Percentiles rank a stretch among this genome's conserved stretches.
Conservation (phyloP, 2,797 vertebrate species). For the Pogonophryne albipinna region DNA sequence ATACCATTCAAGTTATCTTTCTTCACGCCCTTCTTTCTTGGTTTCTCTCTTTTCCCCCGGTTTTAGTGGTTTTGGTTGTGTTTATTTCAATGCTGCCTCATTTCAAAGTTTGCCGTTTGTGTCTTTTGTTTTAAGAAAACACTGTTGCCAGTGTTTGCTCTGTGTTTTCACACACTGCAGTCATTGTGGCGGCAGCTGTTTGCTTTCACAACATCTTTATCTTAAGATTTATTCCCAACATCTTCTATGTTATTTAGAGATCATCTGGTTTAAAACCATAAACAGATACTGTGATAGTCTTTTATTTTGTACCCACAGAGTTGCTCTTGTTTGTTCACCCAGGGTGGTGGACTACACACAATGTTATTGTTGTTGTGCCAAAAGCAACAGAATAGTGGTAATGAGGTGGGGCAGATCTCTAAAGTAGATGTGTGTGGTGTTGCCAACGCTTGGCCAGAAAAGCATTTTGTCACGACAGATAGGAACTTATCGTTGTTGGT, state of each 20-base stretch:
- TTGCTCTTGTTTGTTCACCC: conserved; percentile 51
- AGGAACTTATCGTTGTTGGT: conserved; percentile 48
- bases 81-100: conserved; percentile 61
- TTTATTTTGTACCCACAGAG: conserved; percentile 49
- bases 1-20: conserved; percentile 50
- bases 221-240: background rate
- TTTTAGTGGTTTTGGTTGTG: conserved; percentile 63
- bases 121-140: conserved; percentile 66
- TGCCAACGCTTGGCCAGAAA: conserved; percentile 45
- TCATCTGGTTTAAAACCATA: conserved; percentile 43
- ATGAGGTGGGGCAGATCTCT: conserved; percentile 75
- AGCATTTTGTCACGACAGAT: conserved; percentile 58
- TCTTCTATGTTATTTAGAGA: conserved; percentile 53
- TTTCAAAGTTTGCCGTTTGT: conserved; percentile 52
- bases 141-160: conserved; percentile 48
- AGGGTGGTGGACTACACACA: conserved; percentile 58
- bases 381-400: conserved; percentile 67
- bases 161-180: conserved; percentile 35
- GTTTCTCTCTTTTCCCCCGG: conserved; percentile 37
- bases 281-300: conserved; percentile 24
- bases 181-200: conserved; percentile 40
- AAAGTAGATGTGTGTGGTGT: conserved; percentile 59
- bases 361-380: conserved; percentile 50
- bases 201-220: conserved; percentile 28
- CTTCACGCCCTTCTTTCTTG: conserved; percentile 41